Evolutionary conservation across 2,888 invertebrate genomes (phyloP), one percentile per base, ranked within the genome.

Genomic region (Drosophila setosimentum): DNA sequence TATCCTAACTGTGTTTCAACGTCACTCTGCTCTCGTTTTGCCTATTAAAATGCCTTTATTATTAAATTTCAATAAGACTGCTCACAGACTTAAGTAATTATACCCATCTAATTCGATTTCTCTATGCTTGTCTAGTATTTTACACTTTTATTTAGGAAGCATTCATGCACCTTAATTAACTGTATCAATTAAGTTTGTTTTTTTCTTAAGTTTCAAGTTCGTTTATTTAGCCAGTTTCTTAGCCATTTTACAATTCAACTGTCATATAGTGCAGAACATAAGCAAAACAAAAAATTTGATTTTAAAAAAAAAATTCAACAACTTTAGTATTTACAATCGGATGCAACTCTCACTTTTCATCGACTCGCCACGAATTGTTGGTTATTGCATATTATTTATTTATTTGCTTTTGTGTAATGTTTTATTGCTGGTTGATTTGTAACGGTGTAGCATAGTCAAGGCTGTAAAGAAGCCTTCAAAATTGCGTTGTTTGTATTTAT

Each of bases 401-500:
- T 61, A 40, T 51, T 57, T 57, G 10, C 3, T 57, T 18, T 35
- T 35, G 27, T 54, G 27, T 24, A 35, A 54, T 24, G 8, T 53
- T 68, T 60, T 29, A 37, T 64, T 69, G 29, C 64, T 50, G 24
- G n/a, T 49, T 78, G 54, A 70, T 65, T 71, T 69, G 70, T 61
- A 72, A 78, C 75, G 78, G 65, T 59, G 49, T 57, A 51, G 29
- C 68, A 37, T 63, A 65, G 58, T 51, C 78, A 71, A 71, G 85
- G 75, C 77, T 71, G 13, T 63, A 63, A 73, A 69, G 85, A 87
- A 84, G 85, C 82, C 89, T 85, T 85, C 82, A 73, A 66, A 73
- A 72, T 78, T 73, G 50, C 67, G 60, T 51, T 61, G 49, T 51
- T 53, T 42, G 53, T n/a, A 50, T 24, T 32, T 16, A 53, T 54